Evolutionary conservation across 2,888 invertebrate genomes (phyloP).

Genomic region (Clistopyga incitator): DNA sequence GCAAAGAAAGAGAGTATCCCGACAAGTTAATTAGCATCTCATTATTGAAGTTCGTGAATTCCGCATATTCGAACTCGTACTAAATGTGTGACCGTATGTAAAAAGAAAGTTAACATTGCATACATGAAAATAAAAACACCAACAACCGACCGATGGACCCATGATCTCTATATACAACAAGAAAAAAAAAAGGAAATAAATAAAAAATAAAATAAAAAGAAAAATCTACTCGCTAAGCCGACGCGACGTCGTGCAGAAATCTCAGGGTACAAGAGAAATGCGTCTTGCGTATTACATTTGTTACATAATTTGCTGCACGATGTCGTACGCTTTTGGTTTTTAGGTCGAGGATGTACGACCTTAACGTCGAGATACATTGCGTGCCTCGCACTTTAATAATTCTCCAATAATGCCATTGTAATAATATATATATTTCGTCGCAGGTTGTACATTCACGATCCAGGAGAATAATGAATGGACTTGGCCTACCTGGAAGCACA

Average conservation of each 20-base stretch:
- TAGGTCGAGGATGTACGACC: constrained; percentile 60
- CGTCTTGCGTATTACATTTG: neutral
- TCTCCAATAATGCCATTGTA: neutral
- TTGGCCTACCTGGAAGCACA: constrained; percentile 85
- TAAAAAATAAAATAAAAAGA: constrained; percentile 62
- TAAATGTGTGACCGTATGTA: constrained; percentile 53
- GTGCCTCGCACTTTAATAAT: neutral
- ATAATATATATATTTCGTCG: constrained; percentile 26
- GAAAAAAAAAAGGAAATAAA: constrained; percentile 40
- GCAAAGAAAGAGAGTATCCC: constrained; percentile 53
- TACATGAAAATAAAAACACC: constrained; percentile 75
- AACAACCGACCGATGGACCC: constrained; percentile 77
- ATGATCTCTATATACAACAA: constrained; percentile 78
- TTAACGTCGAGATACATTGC: neutral
- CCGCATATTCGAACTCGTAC: constrained; percentile 27
- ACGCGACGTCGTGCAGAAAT: constrained; percentile 67
- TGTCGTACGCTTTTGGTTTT: constrained; percentile 31
- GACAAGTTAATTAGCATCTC: constrained; percentile 32
- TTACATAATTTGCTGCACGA: constrained; percentile 58
- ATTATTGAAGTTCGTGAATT: constrained; percentile 45
- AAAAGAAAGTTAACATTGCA: constrained; percentile 74
- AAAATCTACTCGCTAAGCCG: constrained; percentile 74
- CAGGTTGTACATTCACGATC: constrained; percentile 68
- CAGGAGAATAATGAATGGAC: constrained; percentile 83
- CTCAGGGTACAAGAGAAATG: neutral